Conservation (phyloP, 2,888 invertebrate genomes). For the Acanthopleura granulata region DNA sequence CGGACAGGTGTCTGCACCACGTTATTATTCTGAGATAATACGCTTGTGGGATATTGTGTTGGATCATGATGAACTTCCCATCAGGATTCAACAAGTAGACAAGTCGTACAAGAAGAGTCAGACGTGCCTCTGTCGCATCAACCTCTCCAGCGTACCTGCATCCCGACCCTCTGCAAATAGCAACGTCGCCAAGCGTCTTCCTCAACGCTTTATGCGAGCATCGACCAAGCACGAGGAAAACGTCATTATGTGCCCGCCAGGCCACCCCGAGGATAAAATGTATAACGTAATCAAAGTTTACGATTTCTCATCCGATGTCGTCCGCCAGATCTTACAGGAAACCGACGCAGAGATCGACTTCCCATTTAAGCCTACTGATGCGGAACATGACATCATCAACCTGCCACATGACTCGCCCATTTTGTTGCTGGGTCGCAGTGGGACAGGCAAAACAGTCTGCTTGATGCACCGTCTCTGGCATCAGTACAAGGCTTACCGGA, state of each 20-base stretch:
- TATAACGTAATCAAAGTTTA: constrained; percentile 64
- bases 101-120: constrained; percentile 53
- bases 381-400: constrained; percentile 58
- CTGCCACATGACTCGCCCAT: constrained; percentile 46
- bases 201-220: constrained; percentile 18
- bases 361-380: constrained; percentile 61
- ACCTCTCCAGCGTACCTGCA: too few relatives aligned
- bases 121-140: not conserved
- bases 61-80: constrained; percentile 37
- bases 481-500: constrained; percentile 55
- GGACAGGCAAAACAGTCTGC: constrained; percentile 64
- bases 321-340: constrained; percentile 48
- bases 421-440: constrained; percentile 61
- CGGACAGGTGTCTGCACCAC: constrained; percentile 37
- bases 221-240: too few relatives aligned
- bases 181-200: constrained; percentile 31
- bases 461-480: constrained; percentile 61
- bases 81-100: constrained; percentile 38
- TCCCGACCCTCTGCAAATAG: not conserved
- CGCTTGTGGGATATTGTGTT: constrained; percentile 45
- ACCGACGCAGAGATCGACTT: constrained; percentile 52
- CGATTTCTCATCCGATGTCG: constrained; percentile 51
- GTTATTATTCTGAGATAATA: constrained; percentile 56
- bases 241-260: constrained; percentile 46
- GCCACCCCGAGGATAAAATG: constrained; percentile 54